Percentiles rank a stretch among this genome's conserved stretches.
These are phyloP conservation scores for Trachelus stipa DNA, from an alignment of 2,888 invertebrate species.

Conservation along the genomic window DNA sequence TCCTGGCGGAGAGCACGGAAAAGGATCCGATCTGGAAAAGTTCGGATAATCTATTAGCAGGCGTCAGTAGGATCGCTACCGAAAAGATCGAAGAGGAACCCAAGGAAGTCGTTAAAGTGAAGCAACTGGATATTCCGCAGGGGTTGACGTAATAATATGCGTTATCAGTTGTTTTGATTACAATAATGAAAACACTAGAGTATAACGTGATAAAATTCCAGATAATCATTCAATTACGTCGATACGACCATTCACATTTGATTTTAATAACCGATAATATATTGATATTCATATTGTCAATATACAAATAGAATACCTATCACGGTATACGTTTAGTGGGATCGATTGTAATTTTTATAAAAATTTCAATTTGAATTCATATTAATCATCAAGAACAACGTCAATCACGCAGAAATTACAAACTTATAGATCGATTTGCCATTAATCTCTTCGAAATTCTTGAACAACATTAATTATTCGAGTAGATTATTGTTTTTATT, in stretches of 20 bases:
- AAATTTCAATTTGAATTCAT: not conserved
- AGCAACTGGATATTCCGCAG: slow-evolving; percentile 17
- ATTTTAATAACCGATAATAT: not conserved
- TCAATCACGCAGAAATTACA: not conserved
- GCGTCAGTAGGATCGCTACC: slow-evolving; percentile 42
- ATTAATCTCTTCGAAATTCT: not conserved
- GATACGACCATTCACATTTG: not conserved
- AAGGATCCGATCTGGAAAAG: slow-evolving; percentile 61
- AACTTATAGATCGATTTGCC: not conserved
- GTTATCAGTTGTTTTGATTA: not conserved
- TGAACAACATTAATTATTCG: not conserved
- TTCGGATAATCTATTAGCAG: slow-evolving; percentile 56
- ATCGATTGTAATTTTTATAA: not conserved
- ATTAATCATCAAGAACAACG: not conserved
- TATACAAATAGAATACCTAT: not conserved
- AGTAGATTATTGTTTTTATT: not conserved
- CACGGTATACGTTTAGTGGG: not conserved
- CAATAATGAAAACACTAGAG: not conserved
- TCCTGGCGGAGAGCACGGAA: slow-evolving; percentile 58
- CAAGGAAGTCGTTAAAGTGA: slow-evolving; percentile 20
- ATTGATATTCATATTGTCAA: not conserved
- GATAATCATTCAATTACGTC: not conserved
- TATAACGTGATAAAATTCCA: not conserved
- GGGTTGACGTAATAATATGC: slow-evolving; percentile 18
- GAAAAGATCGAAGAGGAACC: slow-evolving; percentile 36